phyloP scores from a whole-genome alignment of 2,888 invertebrate species.

The Acronicta aceris region DNA sequence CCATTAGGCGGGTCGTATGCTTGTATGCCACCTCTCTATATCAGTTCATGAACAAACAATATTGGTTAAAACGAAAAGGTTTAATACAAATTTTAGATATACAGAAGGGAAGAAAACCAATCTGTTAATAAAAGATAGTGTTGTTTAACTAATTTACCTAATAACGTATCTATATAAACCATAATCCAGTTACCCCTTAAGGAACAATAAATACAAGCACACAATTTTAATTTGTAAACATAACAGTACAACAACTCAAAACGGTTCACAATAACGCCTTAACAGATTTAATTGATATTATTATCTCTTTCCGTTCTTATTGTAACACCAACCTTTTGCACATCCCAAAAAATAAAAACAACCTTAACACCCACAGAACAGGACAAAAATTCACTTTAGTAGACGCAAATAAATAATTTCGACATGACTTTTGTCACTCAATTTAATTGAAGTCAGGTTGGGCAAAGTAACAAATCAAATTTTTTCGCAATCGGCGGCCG shows the following conservation, averaged over 20 bases:
- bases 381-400: slow-evolving; percentile 38
- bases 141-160: too few relatives aligned
- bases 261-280: slow-evolving; percentile 74
- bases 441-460: slow-evolving; percentile 79
- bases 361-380: slow-evolving; percentile 56
- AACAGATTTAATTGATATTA: slow-evolving; percentile 83
- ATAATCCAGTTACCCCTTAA: slow-evolving; percentile 26
- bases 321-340: slow-evolving; percentile 65
- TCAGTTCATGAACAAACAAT: too few relatives aligned
- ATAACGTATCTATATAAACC: too few relatives aligned
- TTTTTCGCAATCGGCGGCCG: slow-evolving; percentile 77
- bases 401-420: slow-evolving; percentile 36
- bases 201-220: slow-evolving; percentile 24
- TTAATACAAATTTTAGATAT: too few relatives aligned
- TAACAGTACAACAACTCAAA: slow-evolving; percentile 55
- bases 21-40: too few relatives aligned
- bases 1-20: too few relatives aligned
- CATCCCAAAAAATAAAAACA: slow-evolving; percentile 37
- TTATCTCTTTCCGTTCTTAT: slow-evolving; percentile 74
- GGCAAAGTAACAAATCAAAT: slow-evolving; percentile 84
- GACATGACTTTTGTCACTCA: slow-evolving; percentile 84
- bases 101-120: too few relatives aligned
- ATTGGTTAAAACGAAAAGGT: too few relatives aligned
- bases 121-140: too few relatives aligned
- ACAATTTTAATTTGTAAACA: slow-evolving; percentile 51